Evolutionary conservation across 2,888 invertebrate genomes (phyloP).

Genomic region (Eupeodes latifasciatus): DNA sequence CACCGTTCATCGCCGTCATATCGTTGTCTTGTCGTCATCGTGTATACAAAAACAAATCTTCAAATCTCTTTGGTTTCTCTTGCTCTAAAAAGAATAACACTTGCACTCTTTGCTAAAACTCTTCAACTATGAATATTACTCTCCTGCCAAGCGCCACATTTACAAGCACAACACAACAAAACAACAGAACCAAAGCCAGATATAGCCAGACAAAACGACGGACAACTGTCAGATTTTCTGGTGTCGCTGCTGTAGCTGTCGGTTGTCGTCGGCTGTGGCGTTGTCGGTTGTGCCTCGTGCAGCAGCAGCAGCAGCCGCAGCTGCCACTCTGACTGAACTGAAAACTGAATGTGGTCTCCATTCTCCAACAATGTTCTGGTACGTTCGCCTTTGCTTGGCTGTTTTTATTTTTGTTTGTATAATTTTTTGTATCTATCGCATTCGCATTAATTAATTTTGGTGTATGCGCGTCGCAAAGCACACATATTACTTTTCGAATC

Average conservation of each 20-base stretch:
- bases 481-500: slow-evolving; percentile 76
- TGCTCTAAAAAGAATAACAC: slow-evolving; percentile 55
- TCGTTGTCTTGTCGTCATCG: not conserved
- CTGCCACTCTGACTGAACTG: slow-evolving; percentile 11
- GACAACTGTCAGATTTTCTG: slow-evolving; percentile 72
- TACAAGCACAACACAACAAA: slow-evolving; percentile 9
- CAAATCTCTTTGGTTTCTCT: slow-evolving; percentile 53
- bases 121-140: slow-evolving; percentile 43
- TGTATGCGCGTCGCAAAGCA: slow-evolving; percentile 78
- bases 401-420: slow-evolving; percentile 25
- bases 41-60: slow-evolving; percentile 9
- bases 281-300: slow-evolving; percentile 29
- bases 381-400: slow-evolving; percentile 60
- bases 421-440: slow-evolving; percentile 72
- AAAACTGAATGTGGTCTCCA: slow-evolving; percentile 57
- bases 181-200: not conserved
- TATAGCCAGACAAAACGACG: slow-evolving; percentile 62
- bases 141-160: slow-evolving; percentile 42
- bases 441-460: slow-evolving; percentile 78
- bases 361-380: slow-evolving; percentile 65
- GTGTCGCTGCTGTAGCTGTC: slow-evolving; percentile 16
- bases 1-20: not conserved
- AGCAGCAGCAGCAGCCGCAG: not conserved
- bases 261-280: no score
- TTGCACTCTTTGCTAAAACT: slow-evolving; percentile 70